Base-by-base conservation (phyloP, 2,113 vertebrate species). In the Bostrychus sinensis region DNA sequence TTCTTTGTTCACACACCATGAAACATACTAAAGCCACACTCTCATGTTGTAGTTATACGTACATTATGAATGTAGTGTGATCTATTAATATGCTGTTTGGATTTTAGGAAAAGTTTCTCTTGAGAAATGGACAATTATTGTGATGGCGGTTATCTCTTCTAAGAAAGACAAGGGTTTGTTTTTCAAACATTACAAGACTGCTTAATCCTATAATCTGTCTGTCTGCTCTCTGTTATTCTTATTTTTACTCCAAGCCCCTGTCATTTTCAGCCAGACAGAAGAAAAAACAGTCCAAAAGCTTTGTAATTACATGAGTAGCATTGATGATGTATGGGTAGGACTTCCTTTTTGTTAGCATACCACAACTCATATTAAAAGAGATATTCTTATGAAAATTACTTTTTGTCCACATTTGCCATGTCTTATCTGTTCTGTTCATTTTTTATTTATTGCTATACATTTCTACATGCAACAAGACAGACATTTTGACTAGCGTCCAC, bases 201-300 rank as follows among this genome's bases (percentile, higher is more conserved):
- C 11, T 48, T 76, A 72, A 79, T 75, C 68, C 64, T 38, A 51
- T 63, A 42, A 76, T 72, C 57, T 50, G 28, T 59, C 16, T 56
- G 66, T 53, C 54, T 67, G 28, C 48, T 8, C 55, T 68, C 23
- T 50, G 25, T 62, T 25, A n/a, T 34, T 23, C 16, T 34, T 14
- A 30, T 25, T 17, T 9, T 46, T 25, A n/a, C 7, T 6, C 19
- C 39, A 8, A 38, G 28, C 19, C 45, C 17, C 38, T 41, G 26
- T 34, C 51, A 55, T 9, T 55, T 36, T 5, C 9, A 55, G 17
- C n/a, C 19, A 36, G 30, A 55, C 30, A 20, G n/a, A 30, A 36
- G 14, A 39, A 39, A 16, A 7, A 32, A 32, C 30, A 32, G 8
- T 5, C 30, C 30, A 32, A n/a, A 51, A n/a, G 7, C 48, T 16